Percentiles rank a stretch among this genome's conserved stretches.
These are phyloP conservation scores for Gymnarchus niloticus DNA, from an alignment of 2,113 vertebrate genomes.

Conservation along the genomic window DNA sequence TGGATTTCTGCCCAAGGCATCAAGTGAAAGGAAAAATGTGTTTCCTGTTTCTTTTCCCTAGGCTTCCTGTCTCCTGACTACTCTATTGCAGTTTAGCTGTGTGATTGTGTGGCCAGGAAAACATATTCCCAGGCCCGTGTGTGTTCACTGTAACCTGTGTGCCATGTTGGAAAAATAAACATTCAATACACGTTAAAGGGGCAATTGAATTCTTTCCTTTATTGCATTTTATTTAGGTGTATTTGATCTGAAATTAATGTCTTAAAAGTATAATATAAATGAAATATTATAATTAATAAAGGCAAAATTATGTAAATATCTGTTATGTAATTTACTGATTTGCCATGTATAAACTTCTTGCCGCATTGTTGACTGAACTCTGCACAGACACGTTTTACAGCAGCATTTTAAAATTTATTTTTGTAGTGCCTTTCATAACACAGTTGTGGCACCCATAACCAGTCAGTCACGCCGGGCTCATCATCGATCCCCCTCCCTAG, in stretches of 20 bases:
- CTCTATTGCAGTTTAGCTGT: neutral
- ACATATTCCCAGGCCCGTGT: neutral
- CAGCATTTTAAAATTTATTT: too few relatives aligned
- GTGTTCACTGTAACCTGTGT: neutral
- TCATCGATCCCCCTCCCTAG: too few relatives aligned
- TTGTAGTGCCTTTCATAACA: too few relatives aligned
- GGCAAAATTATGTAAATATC: neutral
- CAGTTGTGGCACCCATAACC: too few relatives aligned
- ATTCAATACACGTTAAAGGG: neutral
- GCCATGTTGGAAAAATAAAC: too few relatives aligned
- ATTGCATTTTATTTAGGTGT: constrained; percentile 23
- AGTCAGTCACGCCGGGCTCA: too few relatives aligned
- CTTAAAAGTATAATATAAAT: constrained; percentile 37
- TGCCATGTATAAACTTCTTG: neutral
- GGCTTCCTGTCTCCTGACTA: constrained; percentile 14
- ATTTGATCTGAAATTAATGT: constrained; percentile 39
- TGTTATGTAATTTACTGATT: neutral
- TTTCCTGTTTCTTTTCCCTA: neutral
- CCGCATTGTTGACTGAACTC: too few relatives aligned
- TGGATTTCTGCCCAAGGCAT: neutral
- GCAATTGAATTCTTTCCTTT: neutral
- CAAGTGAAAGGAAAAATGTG: neutral
- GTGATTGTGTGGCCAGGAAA: neutral
- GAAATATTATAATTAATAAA: constrained; percentile 36
- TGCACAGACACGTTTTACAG: too few relatives aligned